Conservation (phyloP, 1,140 invertebrate species). For the Bombus haemorrhoidalis region DNA sequence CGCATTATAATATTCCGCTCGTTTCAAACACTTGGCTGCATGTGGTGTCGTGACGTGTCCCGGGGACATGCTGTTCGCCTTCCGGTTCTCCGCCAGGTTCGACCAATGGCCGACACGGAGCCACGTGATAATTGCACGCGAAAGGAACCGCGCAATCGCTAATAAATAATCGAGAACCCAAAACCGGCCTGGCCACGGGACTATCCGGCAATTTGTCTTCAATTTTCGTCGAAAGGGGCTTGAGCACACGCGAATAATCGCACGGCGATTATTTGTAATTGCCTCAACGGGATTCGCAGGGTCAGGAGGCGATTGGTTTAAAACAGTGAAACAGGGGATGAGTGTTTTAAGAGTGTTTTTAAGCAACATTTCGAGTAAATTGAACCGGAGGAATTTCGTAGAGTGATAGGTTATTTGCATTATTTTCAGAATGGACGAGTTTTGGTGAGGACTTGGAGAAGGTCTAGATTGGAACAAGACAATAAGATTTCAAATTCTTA, state of each 20-base stretch:
- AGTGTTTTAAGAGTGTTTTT: background rate
- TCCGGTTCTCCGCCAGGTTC: background rate
- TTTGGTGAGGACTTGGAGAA: too few relatives aligned
- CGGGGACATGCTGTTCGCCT: background rate
- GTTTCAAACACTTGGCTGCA: slow-evolving; percentile 26
- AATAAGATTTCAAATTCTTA: too few relatives aligned
- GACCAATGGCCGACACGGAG: background rate
- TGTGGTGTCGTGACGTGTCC: slow-evolving; percentile 16
- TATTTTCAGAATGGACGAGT: too few relatives aligned
- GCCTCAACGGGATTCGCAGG: background rate
- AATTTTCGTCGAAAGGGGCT: background rate
- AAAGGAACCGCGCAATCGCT: slow-evolving; percentile 1
- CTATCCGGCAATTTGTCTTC: slow-evolving; percentile 8
- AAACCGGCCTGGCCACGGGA: background rate
- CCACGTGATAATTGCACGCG: background rate
- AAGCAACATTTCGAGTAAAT: background rate
- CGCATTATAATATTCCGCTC: slow-evolving; percentile 45
- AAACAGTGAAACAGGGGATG: background rate
- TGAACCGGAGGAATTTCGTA: background rate
- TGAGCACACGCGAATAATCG: slow-evolving; percentile 15
- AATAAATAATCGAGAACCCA: background rate
- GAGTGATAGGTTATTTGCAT: too few relatives aligned
- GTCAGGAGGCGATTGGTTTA: background rate
- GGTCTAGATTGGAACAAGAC: too few relatives aligned
- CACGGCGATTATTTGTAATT: slow-evolving; percentile 29